A percentile compares a stretch with the other conserved stretches of the same genome.
These are phyloP conservation scores for Athene noctua DNA, from an alignment of 2,113 vertebrate species.

Conservation along the genomic window DNA sequence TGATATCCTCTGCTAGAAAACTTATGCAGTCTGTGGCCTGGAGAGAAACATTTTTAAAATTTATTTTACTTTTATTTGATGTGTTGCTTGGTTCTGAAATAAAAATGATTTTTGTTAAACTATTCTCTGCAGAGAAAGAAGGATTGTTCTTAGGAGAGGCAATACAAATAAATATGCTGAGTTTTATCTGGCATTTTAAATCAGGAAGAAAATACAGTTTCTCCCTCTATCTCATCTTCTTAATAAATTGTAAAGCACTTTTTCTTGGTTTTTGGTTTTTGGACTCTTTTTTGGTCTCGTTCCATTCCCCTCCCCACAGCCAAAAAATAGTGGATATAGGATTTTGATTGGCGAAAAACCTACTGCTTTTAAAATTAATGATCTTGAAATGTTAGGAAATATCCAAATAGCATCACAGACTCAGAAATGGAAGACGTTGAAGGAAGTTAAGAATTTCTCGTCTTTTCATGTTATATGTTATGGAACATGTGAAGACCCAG, in stretches of 20 bases:
- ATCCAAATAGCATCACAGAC: too few species aligned
- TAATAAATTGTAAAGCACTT: not conserved
- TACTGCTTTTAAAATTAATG: not conserved
- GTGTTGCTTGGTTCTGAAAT: not conserved
- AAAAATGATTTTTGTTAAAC: not conserved
- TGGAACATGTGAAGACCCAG: not conserved
- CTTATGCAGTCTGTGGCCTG: not conserved
- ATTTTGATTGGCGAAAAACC: not conserved
- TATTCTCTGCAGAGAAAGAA: not conserved
- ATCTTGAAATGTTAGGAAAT: not conserved
- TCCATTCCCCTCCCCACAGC: fast-evolving
- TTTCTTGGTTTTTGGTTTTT: not conserved
- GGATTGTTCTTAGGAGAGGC: not conserved
- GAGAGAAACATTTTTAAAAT: not conserved
- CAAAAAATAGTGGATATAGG: not conserved
- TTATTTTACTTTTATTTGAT: not conserved
- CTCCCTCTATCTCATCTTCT: not conserved
- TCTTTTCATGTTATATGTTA: not conserved
- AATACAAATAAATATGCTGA: not conserved
- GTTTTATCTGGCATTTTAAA: not conserved
- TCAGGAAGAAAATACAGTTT: not conserved
- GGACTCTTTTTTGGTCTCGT: not conserved
- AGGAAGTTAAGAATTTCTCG: not conserved
- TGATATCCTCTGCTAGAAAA: not conserved
- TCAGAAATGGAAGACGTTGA: not conserved